Evolutionary conservation across 2,113 vertebrate species (phyloP).

Genomic region (Tringa solitaria): DNA sequence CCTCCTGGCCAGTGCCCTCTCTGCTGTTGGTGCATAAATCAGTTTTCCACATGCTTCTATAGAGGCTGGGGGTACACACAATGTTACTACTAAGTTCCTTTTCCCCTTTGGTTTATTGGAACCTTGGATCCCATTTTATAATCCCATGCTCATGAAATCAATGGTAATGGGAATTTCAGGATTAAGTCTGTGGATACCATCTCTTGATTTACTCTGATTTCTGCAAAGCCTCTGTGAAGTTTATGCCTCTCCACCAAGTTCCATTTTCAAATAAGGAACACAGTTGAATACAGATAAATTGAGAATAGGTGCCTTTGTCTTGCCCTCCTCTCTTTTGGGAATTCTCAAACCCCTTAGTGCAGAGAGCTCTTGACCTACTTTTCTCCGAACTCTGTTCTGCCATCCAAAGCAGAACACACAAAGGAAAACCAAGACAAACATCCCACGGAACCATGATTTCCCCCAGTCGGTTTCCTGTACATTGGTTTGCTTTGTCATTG

Average conservation of each 20-base stretch:
- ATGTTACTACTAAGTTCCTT: neutral
- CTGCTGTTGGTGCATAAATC: neutral
- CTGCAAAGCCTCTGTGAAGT: neutral
- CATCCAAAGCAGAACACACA: neutral
- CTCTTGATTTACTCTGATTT: neutral
- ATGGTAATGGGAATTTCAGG: neutral
- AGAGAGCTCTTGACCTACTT: neutral
- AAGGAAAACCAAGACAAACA: constrained; percentile 15
- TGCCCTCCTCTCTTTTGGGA: neutral
- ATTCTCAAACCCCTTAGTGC: neutral
- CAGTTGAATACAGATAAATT: neutral
- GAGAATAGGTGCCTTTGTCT: neutral
- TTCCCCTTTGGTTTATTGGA: neutral
- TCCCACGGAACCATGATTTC: neutral
- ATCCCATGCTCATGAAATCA: neutral
- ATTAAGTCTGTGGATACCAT: neutral
- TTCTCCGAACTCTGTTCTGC: neutral
- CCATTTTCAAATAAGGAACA: neutral
- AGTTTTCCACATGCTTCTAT: neutral
- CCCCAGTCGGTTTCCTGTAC: neutral
- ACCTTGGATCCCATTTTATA: neutral
- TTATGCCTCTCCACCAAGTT: neutral
- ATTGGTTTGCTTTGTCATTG: neutral
- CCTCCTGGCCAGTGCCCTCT: neutral
- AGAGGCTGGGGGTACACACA: neutral